Evolutionary conservation across 1,140 invertebrate genomes (phyloP), one percentile per base, ranked within the genome.

Genomic region (Pseudomyrmex dendroicus): DNA sequence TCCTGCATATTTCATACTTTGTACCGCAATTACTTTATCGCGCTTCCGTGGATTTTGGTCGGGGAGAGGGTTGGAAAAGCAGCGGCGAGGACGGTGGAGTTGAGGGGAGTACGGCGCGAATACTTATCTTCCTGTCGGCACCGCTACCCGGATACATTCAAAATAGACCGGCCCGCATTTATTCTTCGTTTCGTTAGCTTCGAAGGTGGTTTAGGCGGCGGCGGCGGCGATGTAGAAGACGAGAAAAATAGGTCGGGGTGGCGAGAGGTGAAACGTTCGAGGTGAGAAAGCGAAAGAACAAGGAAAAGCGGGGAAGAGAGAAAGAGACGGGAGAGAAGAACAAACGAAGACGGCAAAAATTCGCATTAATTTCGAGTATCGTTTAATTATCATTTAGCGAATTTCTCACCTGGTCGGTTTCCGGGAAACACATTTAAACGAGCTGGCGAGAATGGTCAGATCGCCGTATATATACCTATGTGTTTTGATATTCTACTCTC

Each of bases 1-100:
- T 90, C 84, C 86, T 91, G 91, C 90, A 91, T 91, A 90, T 90
- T 91, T 91, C 76, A 87, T 85, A 90, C 85, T 90, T 90, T 89
- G 83, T 89, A 89, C 87, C 86, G 87, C 86, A 88, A 88, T 89
- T 89, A 89, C 86, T 91, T 90, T 89, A 86, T 89, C 83, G 86
- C 88, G 85, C 86, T 90, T 82, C 86, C 87, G 82, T 89, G 86
- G 86, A 89, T 89, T 89, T 89, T 67, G 84, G 68, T 68, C 64
- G 68, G 70, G 76, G 13, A 35, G 35, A 35, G 13, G 83, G 72
- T 63, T 67, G 76, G 70, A 64, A 77, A 66, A 20, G 72, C 35
- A 17, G 20, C 20, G 35, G 59, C 67, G 46, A 67, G 82, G n/a
- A 57, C 61, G 62, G 22, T 20, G 48, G 48, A 52, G 61, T 8